These are phyloP conservation scores for Spongilla lacustris DNA, from an alignment of 37 sponge, comb jelly and placozoan species.

Conservation along the genomic window DNA sequence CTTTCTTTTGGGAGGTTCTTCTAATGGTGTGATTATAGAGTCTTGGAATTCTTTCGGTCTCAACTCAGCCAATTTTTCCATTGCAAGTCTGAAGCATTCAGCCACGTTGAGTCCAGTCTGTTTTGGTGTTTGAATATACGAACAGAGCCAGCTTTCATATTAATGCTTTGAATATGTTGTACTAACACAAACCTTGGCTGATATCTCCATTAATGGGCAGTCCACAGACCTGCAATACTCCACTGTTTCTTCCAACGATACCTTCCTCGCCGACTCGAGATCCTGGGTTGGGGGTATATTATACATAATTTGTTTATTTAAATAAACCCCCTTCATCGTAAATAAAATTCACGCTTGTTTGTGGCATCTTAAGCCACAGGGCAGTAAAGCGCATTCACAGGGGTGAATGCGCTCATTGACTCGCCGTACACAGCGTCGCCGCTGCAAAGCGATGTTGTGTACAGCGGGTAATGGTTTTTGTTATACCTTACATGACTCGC, in stretches of 20 bases:
- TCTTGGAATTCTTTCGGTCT: constrained; percentile 53
- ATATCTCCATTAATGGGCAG: constrained; percentile 79
- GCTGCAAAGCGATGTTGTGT: not conserved
- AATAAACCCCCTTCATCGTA: not conserved
- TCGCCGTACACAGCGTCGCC: not conserved
- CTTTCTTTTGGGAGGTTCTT: not conserved
- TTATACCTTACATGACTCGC: not conserved
- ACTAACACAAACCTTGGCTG: constrained; percentile 64
- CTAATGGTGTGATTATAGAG: constrained; percentile 16
- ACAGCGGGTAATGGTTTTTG: not conserved
- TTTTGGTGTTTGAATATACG: not conserved
- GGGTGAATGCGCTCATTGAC: not conserved
- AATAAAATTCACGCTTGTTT: not conserved
- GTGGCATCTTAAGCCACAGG: not conserved
- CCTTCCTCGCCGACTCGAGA: constrained; percentile 66
- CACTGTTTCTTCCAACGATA: constrained; percentile 74
- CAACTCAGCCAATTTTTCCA: constrained; percentile 70
- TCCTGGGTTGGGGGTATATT: constrained; percentile 41
- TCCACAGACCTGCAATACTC: constrained; percentile 64
- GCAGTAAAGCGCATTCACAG: not conserved
- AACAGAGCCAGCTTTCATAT: not conserved
- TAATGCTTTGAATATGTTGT: not conserved
- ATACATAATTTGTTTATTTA: too few species aligned
- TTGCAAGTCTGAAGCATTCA: constrained; percentile 76
- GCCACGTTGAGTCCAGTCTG: constrained; percentile 85